Evolutionary conservation across 2,888 invertebrate genomes (phyloP).

Genomic region (Stenurella melanura): DNA sequence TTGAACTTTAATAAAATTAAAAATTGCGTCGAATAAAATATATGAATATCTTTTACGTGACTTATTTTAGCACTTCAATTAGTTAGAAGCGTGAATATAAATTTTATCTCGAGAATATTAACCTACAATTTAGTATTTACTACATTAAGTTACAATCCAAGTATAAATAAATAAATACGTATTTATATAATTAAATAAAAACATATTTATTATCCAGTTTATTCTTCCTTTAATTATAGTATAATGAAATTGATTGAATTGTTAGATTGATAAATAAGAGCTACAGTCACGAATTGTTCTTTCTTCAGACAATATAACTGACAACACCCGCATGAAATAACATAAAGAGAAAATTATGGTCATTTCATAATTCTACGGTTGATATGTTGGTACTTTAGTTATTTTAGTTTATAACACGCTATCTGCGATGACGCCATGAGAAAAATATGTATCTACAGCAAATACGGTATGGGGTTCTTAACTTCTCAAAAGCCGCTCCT

Average conservation of each 20-base stretch:
- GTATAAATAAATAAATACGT: conserved; percentile 2
- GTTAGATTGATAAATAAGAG: conserved; percentile 25
- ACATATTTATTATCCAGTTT: not conserved
- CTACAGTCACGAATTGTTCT: conserved; percentile 27
- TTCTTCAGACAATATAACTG: conserved; percentile 35
- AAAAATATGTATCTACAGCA: not conserved
- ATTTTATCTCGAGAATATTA: not conserved
- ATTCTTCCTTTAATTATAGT: not conserved
- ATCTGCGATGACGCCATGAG: conserved; percentile 4
- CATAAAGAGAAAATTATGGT: conserved; percentile 30
- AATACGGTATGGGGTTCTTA: not conserved
- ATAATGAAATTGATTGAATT: conserved; percentile 40
- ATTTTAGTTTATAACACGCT: conserved; percentile 20
- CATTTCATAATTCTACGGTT: conserved; percentile 25
- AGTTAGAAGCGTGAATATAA: not conserved
- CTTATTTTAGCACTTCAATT: not conserved
- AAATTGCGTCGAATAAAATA: not conserved
- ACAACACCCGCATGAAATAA: conserved; percentile 50
- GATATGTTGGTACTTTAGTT: conserved; percentile 18
- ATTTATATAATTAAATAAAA: conserved; percentile 7
- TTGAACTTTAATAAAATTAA: not conserved
- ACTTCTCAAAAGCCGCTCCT: too few relatives aligned
- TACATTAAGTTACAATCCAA: conserved; percentile 26
- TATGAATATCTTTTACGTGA: too few relatives aligned
- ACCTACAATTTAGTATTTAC: not conserved